phyloP scores from a whole-genome alignment of 2,113 vertebrate genomes.

The Trogon surrucura region DNA sequence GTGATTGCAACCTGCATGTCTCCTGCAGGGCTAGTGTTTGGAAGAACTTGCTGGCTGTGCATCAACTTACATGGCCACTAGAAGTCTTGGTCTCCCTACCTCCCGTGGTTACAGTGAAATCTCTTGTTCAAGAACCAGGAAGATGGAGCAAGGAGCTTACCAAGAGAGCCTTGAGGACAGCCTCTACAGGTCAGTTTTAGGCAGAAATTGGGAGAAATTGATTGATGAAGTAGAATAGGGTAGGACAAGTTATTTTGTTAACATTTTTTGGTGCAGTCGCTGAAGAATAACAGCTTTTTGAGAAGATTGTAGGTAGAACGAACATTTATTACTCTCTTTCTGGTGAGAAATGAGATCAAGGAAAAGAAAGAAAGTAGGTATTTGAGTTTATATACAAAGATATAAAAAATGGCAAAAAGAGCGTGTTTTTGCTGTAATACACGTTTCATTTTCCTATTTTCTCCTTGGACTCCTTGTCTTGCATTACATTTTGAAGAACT shows the following conservation, averaged over 20 bases:
- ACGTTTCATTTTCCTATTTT: not conserved
- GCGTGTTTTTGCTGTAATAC: not conserved
- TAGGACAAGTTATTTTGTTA: not conserved
- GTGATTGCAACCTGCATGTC: not conserved
- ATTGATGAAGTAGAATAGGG: not conserved
- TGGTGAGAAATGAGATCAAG: not conserved
- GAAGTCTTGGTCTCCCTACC: not conserved
- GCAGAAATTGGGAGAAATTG: not conserved
- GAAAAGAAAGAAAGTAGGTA: not conserved
- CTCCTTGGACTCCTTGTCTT: not conserved
- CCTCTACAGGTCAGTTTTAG: not conserved
- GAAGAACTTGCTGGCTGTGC: not conserved
- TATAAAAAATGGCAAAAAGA: not conserved
- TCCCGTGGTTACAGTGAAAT: not conserved
- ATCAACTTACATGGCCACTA: not conserved
- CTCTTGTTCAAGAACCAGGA: not conserved
- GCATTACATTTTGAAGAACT: not conserved
- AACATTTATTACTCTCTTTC: not conserved
- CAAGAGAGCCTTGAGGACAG: not conserved
- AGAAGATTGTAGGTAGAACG: not conserved
- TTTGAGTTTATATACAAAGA: not conserved
- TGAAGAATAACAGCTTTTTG: not conserved
- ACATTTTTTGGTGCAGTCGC: not conserved
- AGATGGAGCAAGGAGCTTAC: not conserved
- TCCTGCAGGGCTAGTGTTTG: not conserved